These are phyloP conservation scores for Microchirus variegatus DNA, from an alignment of 2,797 vertebrate species.

Conservation along the genomic window DNA sequence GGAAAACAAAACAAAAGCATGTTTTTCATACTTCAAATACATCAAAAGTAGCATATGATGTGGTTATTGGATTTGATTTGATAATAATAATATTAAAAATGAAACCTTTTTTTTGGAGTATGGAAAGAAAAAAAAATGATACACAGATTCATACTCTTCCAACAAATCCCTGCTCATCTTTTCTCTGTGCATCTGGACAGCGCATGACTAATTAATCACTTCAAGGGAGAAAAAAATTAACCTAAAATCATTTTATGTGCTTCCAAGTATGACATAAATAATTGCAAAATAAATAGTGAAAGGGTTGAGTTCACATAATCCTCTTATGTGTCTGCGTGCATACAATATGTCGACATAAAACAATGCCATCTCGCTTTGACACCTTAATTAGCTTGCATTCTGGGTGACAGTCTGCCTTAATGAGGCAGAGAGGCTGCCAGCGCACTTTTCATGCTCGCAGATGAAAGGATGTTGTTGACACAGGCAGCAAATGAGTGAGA, in stretches of 20 bases:
- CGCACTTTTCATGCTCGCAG: conserved; percentile 56
- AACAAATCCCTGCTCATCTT: neutral
- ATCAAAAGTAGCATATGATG: too few species aligned
- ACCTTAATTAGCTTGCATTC: conserved; percentile 73
- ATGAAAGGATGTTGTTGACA: conserved; percentile 72
- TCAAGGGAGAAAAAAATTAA: neutral
- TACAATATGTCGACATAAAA: conserved; percentile 50
- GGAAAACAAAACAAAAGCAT: too few species aligned
- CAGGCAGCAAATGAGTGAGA: conserved; percentile 60
- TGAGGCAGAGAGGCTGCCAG: conserved; percentile 68
- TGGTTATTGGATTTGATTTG: too few species aligned
- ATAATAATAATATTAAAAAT: too few species aligned
- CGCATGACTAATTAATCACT: neutral
- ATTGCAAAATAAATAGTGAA: conserved; percentile 13
- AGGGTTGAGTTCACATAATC: conserved; percentile 32
- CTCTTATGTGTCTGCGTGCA: conserved; percentile 33
- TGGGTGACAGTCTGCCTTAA: conserved; percentile 71
- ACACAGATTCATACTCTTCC: neutral
- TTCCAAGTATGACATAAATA: conserved; percentile 1
- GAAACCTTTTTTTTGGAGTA: too few species aligned
- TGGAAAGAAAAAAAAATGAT: neutral
- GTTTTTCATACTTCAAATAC: too few species aligned
- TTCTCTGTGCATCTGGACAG: neutral
- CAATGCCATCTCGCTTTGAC: conserved; percentile 66
- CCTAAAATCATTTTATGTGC: conserved; percentile 2